phyloP scores from a whole-genome alignment of 2,113 vertebrate genomes.

The Rhinoptilus africanus region DNA sequence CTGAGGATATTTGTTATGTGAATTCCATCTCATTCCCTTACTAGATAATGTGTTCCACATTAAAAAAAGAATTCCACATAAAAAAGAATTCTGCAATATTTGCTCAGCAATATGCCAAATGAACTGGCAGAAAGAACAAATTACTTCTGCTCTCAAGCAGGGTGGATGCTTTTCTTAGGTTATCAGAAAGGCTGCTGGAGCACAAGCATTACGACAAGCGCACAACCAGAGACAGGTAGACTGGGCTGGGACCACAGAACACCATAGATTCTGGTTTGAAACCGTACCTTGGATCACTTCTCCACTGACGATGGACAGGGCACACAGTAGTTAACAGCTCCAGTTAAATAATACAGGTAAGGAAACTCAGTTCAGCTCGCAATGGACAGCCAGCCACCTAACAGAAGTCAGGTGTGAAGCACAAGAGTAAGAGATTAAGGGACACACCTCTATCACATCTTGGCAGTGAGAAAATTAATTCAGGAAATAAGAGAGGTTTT shows the following conservation, averaged over 20 bases:
- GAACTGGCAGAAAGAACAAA: conserved; percentile 45
- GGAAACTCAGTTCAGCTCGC: background rate
- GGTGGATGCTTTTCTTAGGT: conserved; percentile 37
- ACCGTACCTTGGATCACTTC: background rate
- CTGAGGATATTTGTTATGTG: background rate
- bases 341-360: background rate
- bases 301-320: background rate
- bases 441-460: accelerated
- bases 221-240: background rate
- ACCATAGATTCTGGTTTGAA: background rate
- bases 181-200: background rate
- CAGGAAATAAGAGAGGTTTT: background rate
- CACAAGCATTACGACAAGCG: background rate
- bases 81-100: conserved; percentile 5
- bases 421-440: background rate
- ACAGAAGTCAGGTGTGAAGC: background rate
- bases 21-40: conserved; percentile 11
- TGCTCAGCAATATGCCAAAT: conserved; percentile 39
- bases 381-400: background rate
- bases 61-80: background rate
- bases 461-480: background rate
- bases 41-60: conserved; percentile 20
- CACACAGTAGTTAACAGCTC: accelerated
- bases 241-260: background rate
- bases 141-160: conserved; percentile 25